Base-by-base conservation (phyloP, 35 echinoderm and acorn worm genomes). In the Apostichopus californicus region DNA sequence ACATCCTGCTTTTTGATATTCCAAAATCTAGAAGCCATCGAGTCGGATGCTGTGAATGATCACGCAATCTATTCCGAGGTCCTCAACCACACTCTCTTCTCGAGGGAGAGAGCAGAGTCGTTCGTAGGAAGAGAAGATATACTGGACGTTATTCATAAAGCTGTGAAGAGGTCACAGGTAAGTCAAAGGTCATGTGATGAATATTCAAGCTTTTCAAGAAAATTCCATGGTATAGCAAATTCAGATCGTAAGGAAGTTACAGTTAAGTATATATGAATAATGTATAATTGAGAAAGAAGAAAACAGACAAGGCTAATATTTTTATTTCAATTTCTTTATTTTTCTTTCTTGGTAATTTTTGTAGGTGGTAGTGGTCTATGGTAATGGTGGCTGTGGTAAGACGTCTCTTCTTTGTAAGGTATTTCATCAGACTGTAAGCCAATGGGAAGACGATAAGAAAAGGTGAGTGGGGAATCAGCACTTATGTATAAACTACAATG, bases 301-400 rank as follows among this genome's bases (percentile, higher is more conserved):
- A 46, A 46, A 46, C 34, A 46, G 34, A 46, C 34, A 46, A 46
- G 34, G 34, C 34, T 46, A 3, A 1, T 46, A 46, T 46, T 46
- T 46, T 46, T 46, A 46, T 2, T 46, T 46, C 3, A 46, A 46
- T 46, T 46, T 46, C 0, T 46, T 46, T 46, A 2, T 46, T 46
- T 46, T 3, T 46, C 34, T 46, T 46, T 34, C 28, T 34, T 34
- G 24, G 28, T 34, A 1, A 1, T 54, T 52, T 78, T 86, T 78
- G 11, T 63, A 94, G 93, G 91, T 95, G 8, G 94, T 87, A 57
- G 93, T 96, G 15, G 77, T 98, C n/a, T 93, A 94, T 90, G 97
- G 97, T 66, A 58, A 82, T 24, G 94, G 94, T 58, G 97, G 97
- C 5, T 87, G 75, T 70, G 97, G 97, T 21, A 98, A 98, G 83